Evolutionary conservation across 2,888 invertebrate species (phyloP).

Genomic region (Slavum lentiscoides): DNA sequence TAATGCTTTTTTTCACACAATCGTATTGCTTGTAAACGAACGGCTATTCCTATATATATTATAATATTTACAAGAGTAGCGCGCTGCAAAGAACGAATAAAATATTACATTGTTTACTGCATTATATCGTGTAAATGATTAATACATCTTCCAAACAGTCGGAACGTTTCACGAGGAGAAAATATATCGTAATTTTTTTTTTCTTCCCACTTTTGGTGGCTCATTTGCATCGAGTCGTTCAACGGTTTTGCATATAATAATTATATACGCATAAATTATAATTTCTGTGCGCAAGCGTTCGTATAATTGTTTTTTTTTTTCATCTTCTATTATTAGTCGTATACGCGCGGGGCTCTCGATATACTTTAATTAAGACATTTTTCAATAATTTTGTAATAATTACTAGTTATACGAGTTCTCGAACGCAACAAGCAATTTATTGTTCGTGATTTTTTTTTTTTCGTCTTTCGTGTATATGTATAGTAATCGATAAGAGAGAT

Average conservation of each 20-base stretch:
- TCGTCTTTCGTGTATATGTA: not conserved
- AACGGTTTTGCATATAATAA: constrained; percentile 10
- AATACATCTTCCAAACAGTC: too few relatives aligned
- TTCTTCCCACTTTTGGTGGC: too few relatives aligned
- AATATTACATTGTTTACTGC: too few relatives aligned
- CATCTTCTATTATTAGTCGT: not conserved
- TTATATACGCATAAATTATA: constrained; percentile 10
- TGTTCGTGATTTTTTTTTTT: constrained; percentile 2
- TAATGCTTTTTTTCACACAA: too few relatives aligned
- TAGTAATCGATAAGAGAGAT: constrained; percentile 12
- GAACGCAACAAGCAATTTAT: constrained; percentile 20
- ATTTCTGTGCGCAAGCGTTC: not conserved
- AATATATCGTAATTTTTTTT: too few relatives aligned
- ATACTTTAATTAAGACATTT: constrained; percentile 24
- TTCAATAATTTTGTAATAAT: constrained; percentile 15
- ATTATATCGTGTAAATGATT: too few relatives aligned
- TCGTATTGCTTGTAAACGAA: too few relatives aligned
- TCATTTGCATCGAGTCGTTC: too few relatives aligned
- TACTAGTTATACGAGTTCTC: constrained; percentile 25
- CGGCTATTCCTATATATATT: too few relatives aligned
- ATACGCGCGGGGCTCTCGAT: not conserved
- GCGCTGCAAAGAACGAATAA: too few relatives aligned
- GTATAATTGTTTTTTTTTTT: not conserved
- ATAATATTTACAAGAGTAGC: too few relatives aligned
- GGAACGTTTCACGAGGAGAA: too few relatives aligned